Evolutionary conservation across 2,113 vertebrate species (phyloP), one percentile per base, ranked within the genome.

Genomic region (Coptodon rendalli): DNA sequence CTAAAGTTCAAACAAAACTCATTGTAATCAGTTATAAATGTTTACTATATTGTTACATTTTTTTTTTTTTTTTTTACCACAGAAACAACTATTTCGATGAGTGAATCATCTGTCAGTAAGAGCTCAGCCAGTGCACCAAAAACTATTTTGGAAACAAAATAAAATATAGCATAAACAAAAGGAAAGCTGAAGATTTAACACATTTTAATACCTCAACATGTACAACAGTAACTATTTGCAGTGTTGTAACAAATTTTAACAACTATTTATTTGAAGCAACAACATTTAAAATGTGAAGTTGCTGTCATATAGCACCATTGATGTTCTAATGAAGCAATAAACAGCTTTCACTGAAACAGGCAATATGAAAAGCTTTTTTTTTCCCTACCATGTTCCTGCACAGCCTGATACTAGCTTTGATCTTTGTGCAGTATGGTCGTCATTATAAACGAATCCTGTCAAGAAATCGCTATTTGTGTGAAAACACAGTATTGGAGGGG

Each of bases 401-500:
- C 16, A 78, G 71, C 43, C 90, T 66, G 83, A 91, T 83, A 81
- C 63, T 34, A 34, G 91, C 89, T 92, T 93, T 92, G 83, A 93
- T 93, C 89, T 83, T 86, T 66, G 84, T 73, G 90, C 86, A 61
- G 73, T 34, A 82, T 59, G 81, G 86, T 87, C 91, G 92, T 94
- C 92, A 91, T 82, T 86, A 91, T 81, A 87, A 83, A 84, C 83
- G 76, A 88, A 84, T 59, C 87, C 91, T 90, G 93, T 92, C 89
- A 91, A 85, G 82, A 91, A 92, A 92, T 54, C 31, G 83, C 86
- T 86, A 73, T 88, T 88, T 90, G 78, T 92, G 82, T 91, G 93
- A 91, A 73, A 89, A 89, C 88, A 82, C 27, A 68, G 80, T 86
- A 87, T 80, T 12, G 56, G 91, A 85, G 92, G 92, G 91, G 90